Percentiles rank a stretch among this genome's conserved stretches.
phyloP scores from a whole-genome alignment of 1,140 invertebrate genomes.

The silkworm (Bombyx mori) region ASM3026992v2 NC_085117.1:14687001-14687500 shows the following conservation, averaged over 20 bases:
- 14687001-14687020: no score
- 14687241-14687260: conserved; percentile 74
- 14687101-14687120: no score
- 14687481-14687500: no score
- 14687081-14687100: no score
- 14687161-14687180: no score
- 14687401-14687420: conserved; percentile 69
- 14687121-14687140: no score
- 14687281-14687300: conserved; percentile 85
- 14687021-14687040: no score
- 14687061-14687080: no score
- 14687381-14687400: conserved; percentile 71
- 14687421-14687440: conserved; percentile 65
- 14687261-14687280: conserved; percentile 88
- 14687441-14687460: conserved; percentile 65
- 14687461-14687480: neutral
- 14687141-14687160: no score
- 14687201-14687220: neutral
- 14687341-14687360: conserved; percentile 42
- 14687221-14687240: neutral
- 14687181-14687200: no score
- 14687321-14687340: conserved; percentile 28
- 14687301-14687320: conserved; percentile 44
- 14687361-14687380: conserved; percentile 64
- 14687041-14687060: no score